A percentile compares a stretch with the other conserved stretches of the same genome.
Evolutionary conservation across 2,888 invertebrate genomes (phyloP).

Genomic region (Epinotia bilunana): DNA sequence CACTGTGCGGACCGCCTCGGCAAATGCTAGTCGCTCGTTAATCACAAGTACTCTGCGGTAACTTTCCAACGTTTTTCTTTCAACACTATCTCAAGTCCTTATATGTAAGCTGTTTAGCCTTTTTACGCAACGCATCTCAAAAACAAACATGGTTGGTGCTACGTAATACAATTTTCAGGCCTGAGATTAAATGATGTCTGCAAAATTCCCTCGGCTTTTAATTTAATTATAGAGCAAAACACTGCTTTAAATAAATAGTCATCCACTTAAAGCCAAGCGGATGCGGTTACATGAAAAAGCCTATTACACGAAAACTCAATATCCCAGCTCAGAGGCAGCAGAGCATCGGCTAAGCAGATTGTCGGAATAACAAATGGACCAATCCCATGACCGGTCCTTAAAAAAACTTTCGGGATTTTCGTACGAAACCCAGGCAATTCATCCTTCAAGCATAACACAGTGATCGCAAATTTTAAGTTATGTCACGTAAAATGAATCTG

Average conservation of each 20-base stretch:
- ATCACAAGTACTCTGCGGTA: constrained; percentile 52
- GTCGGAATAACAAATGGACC: constrained; percentile 61
- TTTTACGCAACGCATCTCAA: not conserved
- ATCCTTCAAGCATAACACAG: constrained; percentile 50
- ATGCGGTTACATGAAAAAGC: constrained; percentile 43
- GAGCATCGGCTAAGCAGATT: constrained; percentile 53
- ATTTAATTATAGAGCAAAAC: constrained; percentile 9
- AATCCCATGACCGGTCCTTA: constrained; percentile 57
- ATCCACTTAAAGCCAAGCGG: constrained; percentile 42
- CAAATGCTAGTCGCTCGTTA: constrained; percentile 55
- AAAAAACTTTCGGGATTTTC: constrained; percentile 52
- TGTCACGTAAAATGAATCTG: constrained; percentile 41
- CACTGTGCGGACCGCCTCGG: constrained; percentile 55
- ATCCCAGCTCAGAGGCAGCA: constrained; percentile 47
- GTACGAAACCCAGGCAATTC: constrained; percentile 52
- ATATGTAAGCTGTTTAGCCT: not conserved
- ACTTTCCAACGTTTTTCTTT: constrained; percentile 37
- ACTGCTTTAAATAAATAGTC: constrained; percentile 37
- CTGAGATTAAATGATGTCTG: not conserved
- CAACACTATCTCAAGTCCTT: constrained; percentile 10
- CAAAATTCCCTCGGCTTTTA: not conserved
- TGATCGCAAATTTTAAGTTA: constrained; percentile 45
- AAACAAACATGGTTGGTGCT: not conserved
- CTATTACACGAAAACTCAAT: constrained; percentile 53
- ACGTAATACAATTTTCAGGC: not conserved